Evolutionary conservation across 2,113 vertebrate species (phyloP), one percentile per base, ranked within the genome.

Genomic region (Neolamprologus tretocephalus): DNA sequence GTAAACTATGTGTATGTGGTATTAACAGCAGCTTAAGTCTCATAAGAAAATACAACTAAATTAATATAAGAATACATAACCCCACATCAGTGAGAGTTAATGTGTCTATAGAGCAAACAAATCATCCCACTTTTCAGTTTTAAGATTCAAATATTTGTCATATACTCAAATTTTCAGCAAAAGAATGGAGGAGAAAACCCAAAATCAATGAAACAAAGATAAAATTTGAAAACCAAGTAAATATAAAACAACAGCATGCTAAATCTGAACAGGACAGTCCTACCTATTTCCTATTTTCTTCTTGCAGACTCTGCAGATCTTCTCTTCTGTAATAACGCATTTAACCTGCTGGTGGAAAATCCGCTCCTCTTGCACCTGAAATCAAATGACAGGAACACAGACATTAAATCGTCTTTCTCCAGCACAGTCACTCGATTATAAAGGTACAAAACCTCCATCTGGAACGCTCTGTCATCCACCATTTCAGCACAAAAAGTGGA

Each of bases 211-310:
- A 68, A 35, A 66, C 0, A 66, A 47, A 28, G 0, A 75, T 19
- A 19, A 49, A 47, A 8, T 10, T n/a, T 12, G 17, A 78, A 31
- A 49, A 49, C 9, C 10, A 75, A 75, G 40, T 19, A 47, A 75
- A 28, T 31, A 12, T 31, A n/a, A 78, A 26, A 49, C 14, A 78
- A 49, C 7, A 47, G 9, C 9, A 73, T 28, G 5, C 3, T 17
- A 73, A 78, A 78, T n/a, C 71, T 49, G 10, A n/a, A 49, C 71
- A 51, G 26, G 45, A 47, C 21, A 21, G 17, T 7, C 16, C 89
- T 92, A 99, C 99, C 99, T 99, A 96, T 98, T 99, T 78, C 98
- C 99, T 47, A 99, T 99, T 92, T 99, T 99, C 96, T 99, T 99
- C 95, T 98, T 99, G 92, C 99, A 99, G 21, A 99, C 98, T 92